Evolutionary conservation across 2,113 vertebrate species (phyloP), one percentile per base, ranked within the genome.

Genomic region (Calyptommatus sinebrachiatus): DNA sequence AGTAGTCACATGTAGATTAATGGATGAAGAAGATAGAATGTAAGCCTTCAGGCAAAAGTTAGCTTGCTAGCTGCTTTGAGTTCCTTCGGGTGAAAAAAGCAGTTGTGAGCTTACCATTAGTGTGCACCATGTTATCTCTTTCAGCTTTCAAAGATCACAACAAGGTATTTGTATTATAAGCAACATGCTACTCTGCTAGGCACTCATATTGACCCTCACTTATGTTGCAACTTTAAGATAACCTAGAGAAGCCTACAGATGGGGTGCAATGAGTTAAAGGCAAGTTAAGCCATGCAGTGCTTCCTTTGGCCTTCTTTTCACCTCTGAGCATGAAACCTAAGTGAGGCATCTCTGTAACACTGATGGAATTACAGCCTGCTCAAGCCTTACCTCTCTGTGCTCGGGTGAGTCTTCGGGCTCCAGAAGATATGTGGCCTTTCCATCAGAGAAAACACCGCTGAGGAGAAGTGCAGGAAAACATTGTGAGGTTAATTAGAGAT

Each of bases 381-480:
- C 81, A 1, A 0, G 65, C 7, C 88, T 88, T 80, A 92, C 92
- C 90, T 87, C 86, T 71, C 81, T 18, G 20, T 22, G 84, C 87
- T 92, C 83, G 0, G 86, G 22, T 67, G 94, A 93, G 81, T 69
- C 83, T 57, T 89, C 68, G 9, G 96, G 97, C 90, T 97, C 96
- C 46, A 99, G 92, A 65, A 95, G 93, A 48, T 97, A 99, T 22
- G 95, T 95, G 88, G 95, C 95, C 81, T 92, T 88, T 76, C 97
- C 96, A 0, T 99, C 97, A 0, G 97, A 99, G 92, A 98, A 99
- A 90, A 97, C 95, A 12, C 98, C 98, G 1, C 98, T 99, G 87
- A 71, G 46, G 75, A 61, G 4, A 35, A 71, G 78, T 83, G 79
- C 67, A 0, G 46, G 75, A 28, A 73, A 70, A 90, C 81, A 65